Evolutionary conservation across 2,113 vertebrate species (phyloP).

Genomic region (Lepisosteus oculatus): DNA sequence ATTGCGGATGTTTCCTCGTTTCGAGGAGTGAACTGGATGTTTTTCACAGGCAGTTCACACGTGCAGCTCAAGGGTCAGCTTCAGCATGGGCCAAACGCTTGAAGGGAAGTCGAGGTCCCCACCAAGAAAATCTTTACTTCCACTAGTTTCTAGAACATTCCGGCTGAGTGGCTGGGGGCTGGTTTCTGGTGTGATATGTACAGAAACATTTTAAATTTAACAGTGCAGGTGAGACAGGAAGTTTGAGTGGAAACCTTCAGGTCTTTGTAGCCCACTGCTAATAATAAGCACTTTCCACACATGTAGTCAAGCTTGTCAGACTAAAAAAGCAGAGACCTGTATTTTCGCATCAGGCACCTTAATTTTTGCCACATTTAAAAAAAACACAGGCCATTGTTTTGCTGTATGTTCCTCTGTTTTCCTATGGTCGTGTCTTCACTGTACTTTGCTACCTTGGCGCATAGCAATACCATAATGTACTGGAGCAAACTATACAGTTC

Average conservation of each 20-base stretch:
- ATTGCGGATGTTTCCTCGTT: neutral
- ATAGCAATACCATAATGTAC: too few relatives aligned
- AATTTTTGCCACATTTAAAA: neutral
- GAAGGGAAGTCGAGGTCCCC: neutral
- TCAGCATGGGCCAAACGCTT: neutral
- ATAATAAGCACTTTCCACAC: constrained; percentile 5
- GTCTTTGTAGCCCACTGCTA: neutral
- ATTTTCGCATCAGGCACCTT: too few relatives aligned
- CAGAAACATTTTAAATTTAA: neutral
- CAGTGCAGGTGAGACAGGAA: neutral
- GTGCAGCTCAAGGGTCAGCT: neutral
- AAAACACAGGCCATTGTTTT: neutral
- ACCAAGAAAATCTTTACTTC: too few relatives aligned
- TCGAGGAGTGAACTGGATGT: neutral
- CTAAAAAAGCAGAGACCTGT: neutral
- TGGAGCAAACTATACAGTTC: too few relatives aligned
- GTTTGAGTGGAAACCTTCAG: neutral
- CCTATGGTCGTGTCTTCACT: too few relatives aligned
- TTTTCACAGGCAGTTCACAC: neutral
- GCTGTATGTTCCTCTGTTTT: neutral
- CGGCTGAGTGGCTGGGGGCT: too few relatives aligned
- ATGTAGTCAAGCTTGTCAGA: neutral
- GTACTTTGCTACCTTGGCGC: too few relatives aligned
- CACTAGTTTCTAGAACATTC: too few relatives aligned
- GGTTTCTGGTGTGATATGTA: too few relatives aligned